A percentile compares a stretch with the other conserved stretches of the same genome.
Conservation (phyloP, 2,113 vertebrate species). For the Onychostruthus taczanowskii region DNA sequence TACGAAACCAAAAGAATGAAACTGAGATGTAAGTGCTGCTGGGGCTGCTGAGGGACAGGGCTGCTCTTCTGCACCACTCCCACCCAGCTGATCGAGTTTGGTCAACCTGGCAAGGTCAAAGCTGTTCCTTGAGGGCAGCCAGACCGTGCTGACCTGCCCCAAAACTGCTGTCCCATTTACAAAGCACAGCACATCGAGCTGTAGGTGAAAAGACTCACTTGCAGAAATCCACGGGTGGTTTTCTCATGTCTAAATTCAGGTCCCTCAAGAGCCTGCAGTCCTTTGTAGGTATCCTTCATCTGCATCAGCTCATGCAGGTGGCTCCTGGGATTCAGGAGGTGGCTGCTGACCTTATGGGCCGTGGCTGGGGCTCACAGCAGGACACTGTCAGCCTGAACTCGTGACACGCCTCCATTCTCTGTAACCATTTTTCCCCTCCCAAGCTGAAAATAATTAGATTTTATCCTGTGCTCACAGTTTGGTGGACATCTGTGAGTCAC, state of each 20-base stretch:
- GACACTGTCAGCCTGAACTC: not conserved
- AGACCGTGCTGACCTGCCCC: rapidly evolving
- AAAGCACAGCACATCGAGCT: not conserved
- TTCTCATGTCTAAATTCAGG: not conserved
- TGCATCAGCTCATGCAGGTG: not conserved
- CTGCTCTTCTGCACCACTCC: not conserved
- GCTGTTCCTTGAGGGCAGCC: not conserved
- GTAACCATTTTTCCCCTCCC: not conserved
- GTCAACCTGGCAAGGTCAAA: not conserved
- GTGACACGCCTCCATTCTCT: rapidly evolving
- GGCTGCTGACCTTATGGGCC: not conserved
- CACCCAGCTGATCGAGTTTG: not conserved
- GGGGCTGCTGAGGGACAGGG: not conserved
- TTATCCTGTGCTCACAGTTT: not conserved
- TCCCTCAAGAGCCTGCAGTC: not conserved
- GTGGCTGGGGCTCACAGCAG: not conserved
- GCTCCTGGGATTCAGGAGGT: rapidly evolving
- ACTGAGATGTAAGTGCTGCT: constrained; percentile 85
- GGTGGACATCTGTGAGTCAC: not conserved
- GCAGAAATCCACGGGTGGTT: not conserved
- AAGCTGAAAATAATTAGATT: not conserved
- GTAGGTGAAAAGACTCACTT: not conserved
- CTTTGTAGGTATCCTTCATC: not conserved
- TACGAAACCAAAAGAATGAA: constrained; percentile 87
- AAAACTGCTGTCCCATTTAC: not conserved